These are phyloP conservation scores for Nomada hirtipes DNA, from an alignment of 2,888 invertebrate species.

Conservation along the genomic window DNA sequence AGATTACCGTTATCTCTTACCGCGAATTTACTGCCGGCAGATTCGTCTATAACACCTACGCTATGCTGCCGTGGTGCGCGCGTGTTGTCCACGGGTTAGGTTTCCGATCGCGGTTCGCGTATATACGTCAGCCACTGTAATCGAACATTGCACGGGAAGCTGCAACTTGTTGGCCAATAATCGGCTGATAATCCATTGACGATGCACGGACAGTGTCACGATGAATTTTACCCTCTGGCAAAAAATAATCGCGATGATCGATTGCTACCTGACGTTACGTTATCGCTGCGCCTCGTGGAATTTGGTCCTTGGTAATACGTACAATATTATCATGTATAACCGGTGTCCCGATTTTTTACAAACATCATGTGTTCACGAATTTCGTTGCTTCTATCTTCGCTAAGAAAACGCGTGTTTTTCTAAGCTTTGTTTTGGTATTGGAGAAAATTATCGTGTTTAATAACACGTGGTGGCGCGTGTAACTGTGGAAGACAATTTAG, in stretches of 20 bases:
- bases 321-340: not conserved
- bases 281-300: slow-evolving; percentile 24
- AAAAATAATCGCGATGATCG: slow-evolving; percentile 38
- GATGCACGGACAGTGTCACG: slow-evolving; percentile 28
- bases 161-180: slow-evolving; percentile 45
- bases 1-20: slow-evolving; percentile 73
- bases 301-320: slow-evolving; percentile 14
- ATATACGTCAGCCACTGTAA: slow-evolving; percentile 11
- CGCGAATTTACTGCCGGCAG: slow-evolving; percentile 67
- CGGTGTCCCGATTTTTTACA: not conserved
- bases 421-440: slow-evolving; percentile 17
- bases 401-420: not conserved
- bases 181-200: not conserved
- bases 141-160: slow-evolving; percentile 6
- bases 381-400: not conserved
- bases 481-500: not conserved
- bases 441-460: slow-evolving; percentile 31
- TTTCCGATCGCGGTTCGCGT: slow-evolving; percentile 31
- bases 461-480: slow-evolving; percentile 35
- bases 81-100: slow-evolving; percentile 38
- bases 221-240: slow-evolving; percentile 18
- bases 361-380: not conserved
- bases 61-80: slow-evolving; percentile 32
- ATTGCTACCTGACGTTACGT: slow-evolving; percentile 42
- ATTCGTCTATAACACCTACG: slow-evolving; percentile 62